Conservation (phyloP, 37 sponge, comb jelly and placozoan genomes). For the Hexactinellida sp. region DNA sequence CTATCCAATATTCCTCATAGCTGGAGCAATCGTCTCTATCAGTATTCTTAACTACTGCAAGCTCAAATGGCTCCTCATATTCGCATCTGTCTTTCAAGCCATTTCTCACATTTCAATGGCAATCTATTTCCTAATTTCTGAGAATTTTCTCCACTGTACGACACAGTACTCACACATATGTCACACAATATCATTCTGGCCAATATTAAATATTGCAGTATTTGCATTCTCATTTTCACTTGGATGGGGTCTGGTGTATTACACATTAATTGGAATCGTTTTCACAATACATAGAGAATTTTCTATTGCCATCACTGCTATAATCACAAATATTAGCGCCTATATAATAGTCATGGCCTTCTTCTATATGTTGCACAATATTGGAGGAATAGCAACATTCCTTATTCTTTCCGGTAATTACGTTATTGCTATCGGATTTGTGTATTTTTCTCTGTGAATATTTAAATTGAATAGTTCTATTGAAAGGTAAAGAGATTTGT, state of each 20-base stretch:
- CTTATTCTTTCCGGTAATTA: not conserved
- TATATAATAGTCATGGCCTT: not conserved
- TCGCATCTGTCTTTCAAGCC: not conserved
- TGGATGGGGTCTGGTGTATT: not conserved
- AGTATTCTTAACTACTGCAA: not conserved
- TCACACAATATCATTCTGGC: not conserved
- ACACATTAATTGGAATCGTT: not conserved
- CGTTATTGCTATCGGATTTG: not conserved
- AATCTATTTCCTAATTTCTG: not conserved
- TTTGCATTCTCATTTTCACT: not conserved
- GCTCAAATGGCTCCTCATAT: not conserved
- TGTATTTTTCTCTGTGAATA: not conserved
- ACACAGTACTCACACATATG: not conserved
- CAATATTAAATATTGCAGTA: not conserved
- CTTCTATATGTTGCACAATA: not conserved
- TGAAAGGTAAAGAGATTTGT: no score
- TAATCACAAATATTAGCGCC: not conserved
- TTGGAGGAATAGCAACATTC: not conserved
- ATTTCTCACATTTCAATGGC: not conserved
- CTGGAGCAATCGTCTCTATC: not conserved
- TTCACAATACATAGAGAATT: not conserved
- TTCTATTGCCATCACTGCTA: not conserved
- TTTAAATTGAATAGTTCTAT: not conserved
- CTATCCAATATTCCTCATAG: constrained; percentile 4
- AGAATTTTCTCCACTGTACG: not conserved